phyloP scores from a whole-genome alignment of 2,888 invertebrate genomes.

The Malthinus seriepunctatus region DNA sequence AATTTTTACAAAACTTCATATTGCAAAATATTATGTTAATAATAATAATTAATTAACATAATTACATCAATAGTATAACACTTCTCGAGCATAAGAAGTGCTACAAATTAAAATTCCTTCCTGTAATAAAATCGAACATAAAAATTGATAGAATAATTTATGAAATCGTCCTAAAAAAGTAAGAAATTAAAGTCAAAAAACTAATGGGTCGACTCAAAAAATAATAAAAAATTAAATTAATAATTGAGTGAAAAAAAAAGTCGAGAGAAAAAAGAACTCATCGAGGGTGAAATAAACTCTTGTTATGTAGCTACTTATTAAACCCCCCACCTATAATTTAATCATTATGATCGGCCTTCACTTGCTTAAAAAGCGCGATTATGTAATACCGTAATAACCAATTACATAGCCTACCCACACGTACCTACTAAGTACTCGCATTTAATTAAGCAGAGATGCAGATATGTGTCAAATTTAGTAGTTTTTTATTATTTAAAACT shows the following conservation, averaged over 20 bases:
- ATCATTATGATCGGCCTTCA: conserved; percentile 24
- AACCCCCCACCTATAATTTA: conserved; percentile 15
- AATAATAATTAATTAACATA: background rate
- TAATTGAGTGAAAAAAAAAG: too few relatives aligned
- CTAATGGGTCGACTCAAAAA: too few relatives aligned
- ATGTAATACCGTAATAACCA: conserved; percentile 12
- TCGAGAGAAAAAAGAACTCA: too few relatives aligned
- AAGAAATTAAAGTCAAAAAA: too few relatives aligned
- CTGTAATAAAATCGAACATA: too few relatives aligned
- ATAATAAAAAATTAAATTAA: too few relatives aligned
- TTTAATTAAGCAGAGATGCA: conserved; percentile 25
- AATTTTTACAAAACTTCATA: background rate
- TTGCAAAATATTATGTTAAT: background rate
- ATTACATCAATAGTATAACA: too few relatives aligned
- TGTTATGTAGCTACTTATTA: background rate
- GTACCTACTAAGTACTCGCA: background rate
- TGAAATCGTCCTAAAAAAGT: too few relatives aligned
- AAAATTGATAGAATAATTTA: too few relatives aligned
- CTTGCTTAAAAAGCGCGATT: conserved; percentile 16
- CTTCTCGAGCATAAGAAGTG: too few relatives aligned
- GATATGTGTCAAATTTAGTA: conserved; percentile 21
- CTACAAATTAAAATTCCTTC: too few relatives aligned
- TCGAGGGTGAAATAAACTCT: conserved; percentile 11
- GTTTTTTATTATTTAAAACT: conserved; percentile 15
- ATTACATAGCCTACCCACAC: conserved; percentile 24